phyloP scores from a whole-genome alignment of 2,797 vertebrate species.

The Anisognathus igniventris region DNA sequence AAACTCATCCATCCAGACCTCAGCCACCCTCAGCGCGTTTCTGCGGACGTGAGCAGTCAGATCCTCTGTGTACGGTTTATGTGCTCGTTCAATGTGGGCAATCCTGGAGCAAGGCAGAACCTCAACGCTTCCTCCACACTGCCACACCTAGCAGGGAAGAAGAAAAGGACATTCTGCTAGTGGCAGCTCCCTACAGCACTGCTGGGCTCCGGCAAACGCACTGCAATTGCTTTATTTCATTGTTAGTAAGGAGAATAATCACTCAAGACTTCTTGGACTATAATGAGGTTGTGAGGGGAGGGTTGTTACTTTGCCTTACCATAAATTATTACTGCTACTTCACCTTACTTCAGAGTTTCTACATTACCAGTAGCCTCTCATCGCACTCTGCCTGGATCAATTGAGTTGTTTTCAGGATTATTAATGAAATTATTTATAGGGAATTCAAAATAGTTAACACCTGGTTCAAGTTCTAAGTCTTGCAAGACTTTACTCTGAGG shows the following conservation, averaged over 20 bases:
- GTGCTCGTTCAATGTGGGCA: slow-evolving; percentile 94
- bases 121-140: slow-evolving; percentile 93
- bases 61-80: slow-evolving; percentile 96
- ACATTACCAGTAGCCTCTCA: background rate
- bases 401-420: background rate
- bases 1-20: slow-evolving; percentile 99
- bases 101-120: slow-evolving; percentile 94
- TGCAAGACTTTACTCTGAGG: background rate
- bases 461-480: background rate
- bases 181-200: background rate
- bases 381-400: background rate
- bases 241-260: background rate
- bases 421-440: background rate
- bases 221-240: background rate
- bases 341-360: background rate
- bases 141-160: slow-evolving; percentile 84
- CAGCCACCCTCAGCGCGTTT: slow-evolving; percentile 92
- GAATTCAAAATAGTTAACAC: background rate
- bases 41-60: slow-evolving; percentile 90
- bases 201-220: background rate
- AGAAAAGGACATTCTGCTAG: background rate
- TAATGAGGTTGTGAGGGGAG: background rate
- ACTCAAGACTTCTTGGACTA: background rate
- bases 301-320: background rate
- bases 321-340: background rate